Base-by-base conservation (phyloP, 2,113 vertebrate genomes). In the Gila orcuttii region DNA sequence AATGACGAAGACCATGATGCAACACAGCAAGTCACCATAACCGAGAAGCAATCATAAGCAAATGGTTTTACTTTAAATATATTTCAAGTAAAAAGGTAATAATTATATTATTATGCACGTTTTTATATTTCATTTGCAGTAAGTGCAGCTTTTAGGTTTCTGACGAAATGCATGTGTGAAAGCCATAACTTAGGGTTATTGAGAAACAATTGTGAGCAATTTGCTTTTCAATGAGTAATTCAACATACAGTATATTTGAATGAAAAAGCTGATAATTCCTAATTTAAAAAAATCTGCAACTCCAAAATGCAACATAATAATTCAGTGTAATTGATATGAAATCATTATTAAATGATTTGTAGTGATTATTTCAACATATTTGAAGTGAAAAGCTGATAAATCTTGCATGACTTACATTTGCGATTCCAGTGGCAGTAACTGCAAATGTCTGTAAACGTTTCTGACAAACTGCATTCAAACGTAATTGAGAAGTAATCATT, bases 401-500 rank as follows among this genome's bases (percentile, higher is more conserved):
- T 47, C 39, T 12, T 25, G 39, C 42, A 74, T 47, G 15, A 12
- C 23, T n/a, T 33, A 31, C 13, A 10, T 36, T 78, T 86, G 45
- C 21, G 3, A 42, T 15, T 79, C 33, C 75, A 23, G 25, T 77
- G 75, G 15, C 50, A 33, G 75, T 23, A 78, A n/a, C 74, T 31
- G 52, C 28, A 77, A 77, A 9, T 39, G 23, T 74, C 71, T 25
- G 47, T 50, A 52, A 79, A 62, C 0, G 6, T 77, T 77, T 55
- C 50, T 68, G 50, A 57, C 21, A 33, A 47, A 82, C 47, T 50
- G 19, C 10, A 10, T 64, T 88, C 25, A 59, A 13, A 23, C 6
- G 15, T 33, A 76, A 85, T 50, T 76, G 59, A 75, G 87, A 10
- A 79, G 75, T 50, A 82, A 86, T 87, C 45, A 88, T 77, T 85